Percentiles rank a stretch among this genome's conserved stretches.
Evolutionary conservation across 2,797 vertebrate genomes (phyloP).

Genomic region (Lepus oiostolus): DNA sequence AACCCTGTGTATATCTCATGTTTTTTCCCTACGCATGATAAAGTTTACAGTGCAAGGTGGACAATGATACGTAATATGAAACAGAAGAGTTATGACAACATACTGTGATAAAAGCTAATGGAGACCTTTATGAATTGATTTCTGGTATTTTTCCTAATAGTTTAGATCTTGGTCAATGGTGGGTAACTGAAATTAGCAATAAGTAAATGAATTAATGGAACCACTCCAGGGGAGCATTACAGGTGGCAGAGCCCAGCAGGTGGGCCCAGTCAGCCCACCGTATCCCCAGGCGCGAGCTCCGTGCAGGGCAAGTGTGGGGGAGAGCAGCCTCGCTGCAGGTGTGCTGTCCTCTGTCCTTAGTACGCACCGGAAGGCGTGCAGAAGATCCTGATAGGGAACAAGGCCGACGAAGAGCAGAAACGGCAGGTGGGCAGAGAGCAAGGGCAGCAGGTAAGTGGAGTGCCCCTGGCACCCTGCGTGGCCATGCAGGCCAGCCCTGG

Average conservation of each 20-base stretch:
- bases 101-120: neutral
- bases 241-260: neutral
- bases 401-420: slow-evolving; percentile 93
- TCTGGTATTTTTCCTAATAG: neutral
- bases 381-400: slow-evolving; percentile 96
- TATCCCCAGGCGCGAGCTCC: neutral
- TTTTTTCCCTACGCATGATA: neutral
- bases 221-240: too few species aligned
- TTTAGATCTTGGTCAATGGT: neutral
- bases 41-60: neutral
- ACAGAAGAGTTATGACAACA: neutral
- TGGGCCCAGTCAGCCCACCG: neutral
- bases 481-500: neutral
- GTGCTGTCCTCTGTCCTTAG: slow-evolving; percentile 82
- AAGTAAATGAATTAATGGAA: too few species aligned
- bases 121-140: neutral
- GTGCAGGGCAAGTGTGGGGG: neutral
- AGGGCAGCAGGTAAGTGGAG: slow-evolving; percentile 93
- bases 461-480: too few species aligned
- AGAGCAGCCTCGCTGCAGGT: neutral
- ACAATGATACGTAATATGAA: neutral
- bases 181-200: neutral
- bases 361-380: slow-evolving; percentile 92
- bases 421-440: slow-evolving; percentile 94
- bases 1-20: neutral